phyloP scores from a whole-genome alignment of 1,140 invertebrate species.

The Bombyx mori region DNA sequence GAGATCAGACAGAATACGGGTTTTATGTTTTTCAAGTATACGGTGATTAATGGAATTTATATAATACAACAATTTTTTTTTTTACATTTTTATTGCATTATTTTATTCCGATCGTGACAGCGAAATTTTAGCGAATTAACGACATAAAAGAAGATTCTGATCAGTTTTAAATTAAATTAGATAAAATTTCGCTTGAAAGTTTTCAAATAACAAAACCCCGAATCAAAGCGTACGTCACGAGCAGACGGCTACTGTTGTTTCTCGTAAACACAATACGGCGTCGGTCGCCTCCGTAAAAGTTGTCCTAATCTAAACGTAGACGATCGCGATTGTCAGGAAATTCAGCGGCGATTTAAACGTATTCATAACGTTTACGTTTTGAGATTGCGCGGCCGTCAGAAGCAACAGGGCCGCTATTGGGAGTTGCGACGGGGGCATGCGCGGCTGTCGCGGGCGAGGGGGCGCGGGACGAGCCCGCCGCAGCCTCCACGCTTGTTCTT shows the following conservation, averaged over 20 bases:
- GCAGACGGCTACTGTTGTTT: constrained; percentile 12
- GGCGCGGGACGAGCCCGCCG: constrained; percentile 32
- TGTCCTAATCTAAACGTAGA: constrained; percentile 35
- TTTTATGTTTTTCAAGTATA: constrained; percentile 24
- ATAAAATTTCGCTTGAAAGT: neutral
- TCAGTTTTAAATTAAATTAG: no score
- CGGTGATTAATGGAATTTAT: constrained; percentile 11
- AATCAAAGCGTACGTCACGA: constrained; percentile 9
- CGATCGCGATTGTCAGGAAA: constrained; percentile 50
- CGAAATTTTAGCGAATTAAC: no score
- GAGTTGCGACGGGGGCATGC: constrained; percentile 37
- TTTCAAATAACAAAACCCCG: neutral
- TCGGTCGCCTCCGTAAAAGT: constrained; percentile 25
- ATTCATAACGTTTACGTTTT: constrained; percentile 60
- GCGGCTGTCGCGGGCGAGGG: constrained; percentile 17
- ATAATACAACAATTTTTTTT: neutral
- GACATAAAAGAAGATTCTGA: no score
- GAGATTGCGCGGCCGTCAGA: constrained; percentile 52
- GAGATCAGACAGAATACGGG: constrained; percentile 20
- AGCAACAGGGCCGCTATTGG: constrained; percentile 62
- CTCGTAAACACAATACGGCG: constrained; percentile 14
- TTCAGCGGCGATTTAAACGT: constrained; percentile 55
- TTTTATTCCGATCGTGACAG: no score
- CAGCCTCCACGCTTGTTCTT: constrained; percentile 59
- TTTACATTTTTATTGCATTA: neutral